These are phyloP conservation scores for Enteromius paludinosus DNA, from an alignment of 2,797 vertebrate species.

Conservation along the genomic window DNA sequence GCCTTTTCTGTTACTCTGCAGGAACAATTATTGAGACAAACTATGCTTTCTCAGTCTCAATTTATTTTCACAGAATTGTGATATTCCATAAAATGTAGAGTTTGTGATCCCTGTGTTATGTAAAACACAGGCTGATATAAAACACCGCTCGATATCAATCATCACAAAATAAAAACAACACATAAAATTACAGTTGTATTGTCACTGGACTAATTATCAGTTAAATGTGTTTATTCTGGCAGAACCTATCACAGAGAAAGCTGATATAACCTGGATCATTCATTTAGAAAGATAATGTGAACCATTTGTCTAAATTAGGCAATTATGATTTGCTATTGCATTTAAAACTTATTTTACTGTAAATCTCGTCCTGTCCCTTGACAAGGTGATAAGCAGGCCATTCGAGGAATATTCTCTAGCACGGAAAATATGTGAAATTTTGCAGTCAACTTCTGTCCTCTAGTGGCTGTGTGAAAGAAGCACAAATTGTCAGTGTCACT, in stretches of 20 bases:
- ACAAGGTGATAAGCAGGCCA: constrained; percentile 67
- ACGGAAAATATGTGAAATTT: constrained; percentile 56
- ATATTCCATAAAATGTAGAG: neutral
- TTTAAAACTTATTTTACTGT: constrained; percentile 76
- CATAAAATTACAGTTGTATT: neutral
- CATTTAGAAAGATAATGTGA: constrained; percentile 68
- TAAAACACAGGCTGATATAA: neutral
- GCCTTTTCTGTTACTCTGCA: neutral
- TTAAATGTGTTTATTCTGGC: constrained; percentile 42
- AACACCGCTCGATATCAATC: constrained; percentile 7
- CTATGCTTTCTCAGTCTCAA: neutral
- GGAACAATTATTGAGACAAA: neutral
- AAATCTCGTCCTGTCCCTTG: constrained; percentile 67
- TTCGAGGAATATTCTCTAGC: constrained; percentile 45
- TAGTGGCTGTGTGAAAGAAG: constrained; percentile 71
- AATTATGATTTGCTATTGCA: constrained; percentile 77
- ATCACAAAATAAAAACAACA: constrained; percentile 3
- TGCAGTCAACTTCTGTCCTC: constrained; percentile 79
- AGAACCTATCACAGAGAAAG: constrained; percentile 49
- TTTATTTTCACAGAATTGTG: neutral
- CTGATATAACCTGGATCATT: constrained; percentile 50
- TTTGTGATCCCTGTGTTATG: neutral
- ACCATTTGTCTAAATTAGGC: constrained; percentile 69
- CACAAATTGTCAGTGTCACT: constrained; percentile 56
- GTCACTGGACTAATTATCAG: constrained; percentile 35